Evolutionary conservation across 2,113 vertebrate species (phyloP), one percentile per base, ranked within the genome.

Genomic region (Lepus americanus): DNA sequence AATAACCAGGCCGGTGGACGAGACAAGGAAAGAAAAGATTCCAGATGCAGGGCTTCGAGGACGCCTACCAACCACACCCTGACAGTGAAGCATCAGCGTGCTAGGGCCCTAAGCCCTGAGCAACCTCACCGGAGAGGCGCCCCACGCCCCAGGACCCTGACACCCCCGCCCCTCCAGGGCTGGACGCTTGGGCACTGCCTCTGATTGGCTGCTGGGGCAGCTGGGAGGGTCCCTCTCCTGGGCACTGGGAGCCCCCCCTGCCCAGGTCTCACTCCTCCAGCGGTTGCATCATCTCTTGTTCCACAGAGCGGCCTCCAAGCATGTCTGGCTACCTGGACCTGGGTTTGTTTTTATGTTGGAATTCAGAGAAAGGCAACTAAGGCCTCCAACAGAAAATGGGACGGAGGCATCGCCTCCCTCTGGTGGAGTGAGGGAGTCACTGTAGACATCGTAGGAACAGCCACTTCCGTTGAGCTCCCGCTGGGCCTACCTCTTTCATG

Each of bases 311-410:
- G 16, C 29, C 59, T 1, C 72, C 12, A 14, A 49, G 49, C 29
- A 31, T 16, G 72, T 80, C 53, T 1, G 29, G 53, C 55, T n/a
- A 5, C 19, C 27, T 29, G 77, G 39, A 49, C 9, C 70, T 49
- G n/a, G 25, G 74, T 83, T 95, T 92, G 49, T 85, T 31, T 79
- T 9, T 73, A 73, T 63, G 31, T 78, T 72, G 77, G 78, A 36
- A 17, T 29, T 91, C 76, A 95, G 31, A 87, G 66, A 80, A 88
- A 81, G 53, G 53, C 67, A 70, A 78, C 72, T 39, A 72, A 31
- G 51, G 10, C 23, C 39, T 25, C 44, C 22, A 53, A 9, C 6
- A 51, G 55, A 72, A 96, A 89, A 87, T 14, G 49, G 3, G 36
- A 63, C 33, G 7, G 5, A 49, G 29, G 4, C 4, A 39, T 72